These are phyloP conservation scores for Myoxocephalus aenaeus DNA, from an alignment of 2,797 vertebrate genomes.

Conservation along the genomic window DNA sequence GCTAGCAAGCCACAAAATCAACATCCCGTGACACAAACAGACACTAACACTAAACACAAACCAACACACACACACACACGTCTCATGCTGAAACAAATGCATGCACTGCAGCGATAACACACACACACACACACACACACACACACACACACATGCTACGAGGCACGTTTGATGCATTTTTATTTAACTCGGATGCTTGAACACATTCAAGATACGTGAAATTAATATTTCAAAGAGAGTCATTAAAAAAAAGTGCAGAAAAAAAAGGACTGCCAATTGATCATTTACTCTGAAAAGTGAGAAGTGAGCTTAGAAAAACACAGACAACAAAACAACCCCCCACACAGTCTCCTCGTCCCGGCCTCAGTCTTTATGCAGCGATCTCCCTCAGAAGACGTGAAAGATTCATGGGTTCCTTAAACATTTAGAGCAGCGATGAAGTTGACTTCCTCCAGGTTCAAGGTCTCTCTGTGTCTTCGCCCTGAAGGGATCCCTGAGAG, in stretches of 20 bases:
- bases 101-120: too few relatives aligned
- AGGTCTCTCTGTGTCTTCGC: neutral
- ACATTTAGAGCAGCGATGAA: constrained; percentile 1
- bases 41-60: neutral
- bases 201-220: neutral
- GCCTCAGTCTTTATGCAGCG: neutral
- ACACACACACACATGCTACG: neutral
- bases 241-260: neutral
- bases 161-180: neutral
- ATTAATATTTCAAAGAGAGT: neutral
- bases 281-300: neutral
- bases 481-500: neutral
- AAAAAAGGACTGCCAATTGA: neutral
- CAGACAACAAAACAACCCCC: neutral
- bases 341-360: neutral
- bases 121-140: constrained; percentile 4
- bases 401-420: constrained; percentile 4
- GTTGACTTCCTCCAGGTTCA: neutral
- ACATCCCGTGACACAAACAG: constrained; percentile 31
- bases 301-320: neutral
- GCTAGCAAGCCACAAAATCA: constrained; percentile 24
- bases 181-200: neutral
- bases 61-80: neutral
- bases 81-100: too few relatives aligned
- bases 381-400: neutral